These are phyloP conservation scores for Lacanobia wlatinum DNA, from an alignment of 2,888 invertebrate genomes.

Conservation along the genomic window DNA sequence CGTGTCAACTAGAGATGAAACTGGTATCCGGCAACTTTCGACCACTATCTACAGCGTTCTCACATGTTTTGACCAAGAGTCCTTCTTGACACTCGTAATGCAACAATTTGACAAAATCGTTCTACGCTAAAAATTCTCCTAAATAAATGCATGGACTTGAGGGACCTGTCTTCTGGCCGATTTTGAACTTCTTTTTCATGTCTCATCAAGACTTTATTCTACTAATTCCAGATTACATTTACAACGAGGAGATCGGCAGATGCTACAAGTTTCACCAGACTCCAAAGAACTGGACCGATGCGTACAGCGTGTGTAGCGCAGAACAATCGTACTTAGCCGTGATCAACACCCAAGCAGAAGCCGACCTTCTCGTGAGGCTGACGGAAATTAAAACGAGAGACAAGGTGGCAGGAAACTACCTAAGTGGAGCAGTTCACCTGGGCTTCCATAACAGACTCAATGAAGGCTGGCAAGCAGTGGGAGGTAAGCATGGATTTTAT, in stretches of 20 bases:
- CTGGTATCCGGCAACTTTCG: not conserved
- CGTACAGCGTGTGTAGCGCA: conserved; percentile 74
- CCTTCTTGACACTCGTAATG: not conserved
- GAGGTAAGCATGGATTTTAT: conserved; percentile 66
- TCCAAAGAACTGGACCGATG: conserved; percentile 80
- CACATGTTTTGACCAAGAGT: not conserved
- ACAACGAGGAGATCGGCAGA: conserved; percentile 68
- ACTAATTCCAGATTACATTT: conserved; percentile 76
- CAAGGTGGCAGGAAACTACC: conserved; percentile 10
- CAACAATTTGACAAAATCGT: not conserved
- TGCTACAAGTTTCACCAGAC: conserved; percentile 82
- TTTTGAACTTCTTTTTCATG: not conserved
- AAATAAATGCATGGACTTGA: not conserved
- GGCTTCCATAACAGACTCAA: conserved; percentile 71
- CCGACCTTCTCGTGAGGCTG: conserved; percentile 44
- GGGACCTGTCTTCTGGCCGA: not conserved
- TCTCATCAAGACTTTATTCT: not conserved
- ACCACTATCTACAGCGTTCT: not conserved
- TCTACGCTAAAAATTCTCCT: not conserved
- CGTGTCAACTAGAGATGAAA: not conserved
- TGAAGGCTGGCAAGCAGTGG: conserved; percentile 74
- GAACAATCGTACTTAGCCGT: conserved; percentile 81
- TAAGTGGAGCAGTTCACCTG: conserved; percentile 59
- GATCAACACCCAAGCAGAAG: conserved; percentile 70
- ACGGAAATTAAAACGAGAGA: conserved; percentile 23